These are phyloP conservation scores for Amblyornis subalaris DNA, from an alignment of 2,113 vertebrate species.

Conservation along the genomic window DNA sequence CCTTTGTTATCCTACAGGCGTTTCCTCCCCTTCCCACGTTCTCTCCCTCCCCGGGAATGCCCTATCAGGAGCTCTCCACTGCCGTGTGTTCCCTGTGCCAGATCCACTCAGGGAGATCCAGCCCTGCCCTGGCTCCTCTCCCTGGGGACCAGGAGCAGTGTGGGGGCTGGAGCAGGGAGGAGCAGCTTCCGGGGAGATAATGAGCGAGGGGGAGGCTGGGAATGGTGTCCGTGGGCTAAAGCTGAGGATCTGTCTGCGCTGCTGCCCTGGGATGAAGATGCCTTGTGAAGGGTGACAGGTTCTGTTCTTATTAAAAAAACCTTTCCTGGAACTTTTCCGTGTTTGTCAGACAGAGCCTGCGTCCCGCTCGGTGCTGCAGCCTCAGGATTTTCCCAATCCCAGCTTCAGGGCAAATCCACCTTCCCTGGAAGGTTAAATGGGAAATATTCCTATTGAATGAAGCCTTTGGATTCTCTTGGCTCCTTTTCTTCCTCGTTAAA, in stretches of 20 bases:
- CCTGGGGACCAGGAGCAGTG: neutral
- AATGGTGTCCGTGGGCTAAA: neutral
- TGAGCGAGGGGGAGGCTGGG: neutral
- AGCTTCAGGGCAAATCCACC: neutral
- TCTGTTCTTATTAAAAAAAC: neutral
- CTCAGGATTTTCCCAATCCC: neutral
- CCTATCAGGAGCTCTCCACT: fast-evolving
- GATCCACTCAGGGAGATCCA: neutral
- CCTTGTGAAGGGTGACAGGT: neutral
- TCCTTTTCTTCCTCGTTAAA: conserved; percentile 14
- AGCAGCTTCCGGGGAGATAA: neutral
- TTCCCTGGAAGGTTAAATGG: neutral
- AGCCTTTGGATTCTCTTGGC: neutral
- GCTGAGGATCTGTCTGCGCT: neutral
- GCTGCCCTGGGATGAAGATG: neutral
- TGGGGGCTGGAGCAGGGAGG: neutral
- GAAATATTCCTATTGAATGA: neutral
- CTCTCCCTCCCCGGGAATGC: neutral
- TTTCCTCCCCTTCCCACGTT: neutral
- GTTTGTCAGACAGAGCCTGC: neutral
- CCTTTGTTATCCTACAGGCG: neutral
- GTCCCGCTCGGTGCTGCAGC: neutral
- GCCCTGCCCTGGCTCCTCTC: neutral
- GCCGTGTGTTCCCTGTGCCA: neutral
- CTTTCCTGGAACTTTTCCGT: neutral